phyloP scores from a whole-genome alignment of 2,888 invertebrate species.

The Ormyrus rosae region DNA sequence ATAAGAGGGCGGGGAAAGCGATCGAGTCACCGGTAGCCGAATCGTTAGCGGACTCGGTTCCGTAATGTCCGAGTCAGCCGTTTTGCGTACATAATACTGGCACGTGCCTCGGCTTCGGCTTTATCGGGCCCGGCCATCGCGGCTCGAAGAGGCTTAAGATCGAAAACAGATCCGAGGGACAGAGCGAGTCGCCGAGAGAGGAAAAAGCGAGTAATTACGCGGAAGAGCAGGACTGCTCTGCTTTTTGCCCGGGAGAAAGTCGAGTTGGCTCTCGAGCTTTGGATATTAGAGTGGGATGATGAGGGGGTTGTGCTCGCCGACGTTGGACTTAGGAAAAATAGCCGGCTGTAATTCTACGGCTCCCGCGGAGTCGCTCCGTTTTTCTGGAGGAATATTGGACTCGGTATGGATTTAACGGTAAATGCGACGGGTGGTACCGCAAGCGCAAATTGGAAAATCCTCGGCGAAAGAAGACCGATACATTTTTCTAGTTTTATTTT shows the following conservation, averaged over 20 bases:
- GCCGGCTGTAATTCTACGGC: too few species aligned
- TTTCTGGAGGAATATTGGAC: too few species aligned
- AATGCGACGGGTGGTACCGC: too few species aligned
- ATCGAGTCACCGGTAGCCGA: not conserved
- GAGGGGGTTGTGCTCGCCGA: not conserved
- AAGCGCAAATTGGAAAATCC: too few species aligned
- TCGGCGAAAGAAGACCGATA: too few species aligned
- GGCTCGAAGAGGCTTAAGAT: slow-evolving; percentile 36
- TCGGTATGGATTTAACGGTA: too few species aligned
- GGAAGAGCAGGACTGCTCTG: not conserved
- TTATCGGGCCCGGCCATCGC: too few species aligned
- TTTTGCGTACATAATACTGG: too few species aligned
- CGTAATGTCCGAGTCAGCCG: slow-evolving; percentile 31
- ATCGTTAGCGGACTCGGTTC: slow-evolving; percentile 27
- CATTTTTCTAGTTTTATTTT: too few species aligned
- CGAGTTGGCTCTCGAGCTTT: not conserved
- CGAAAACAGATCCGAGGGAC: slow-evolving; percentile 50
- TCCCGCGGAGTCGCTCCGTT: too few species aligned
- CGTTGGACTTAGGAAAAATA: too few species aligned
- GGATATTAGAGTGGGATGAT: not conserved
- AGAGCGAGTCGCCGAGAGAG: not conserved
- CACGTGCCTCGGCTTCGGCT: too few species aligned
- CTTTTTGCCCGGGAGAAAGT: slow-evolving; percentile 10
- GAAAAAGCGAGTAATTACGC: slow-evolving; percentile 61
- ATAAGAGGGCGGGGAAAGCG: not conserved